Base-by-base conservation (phyloP, 1,140 invertebrate genomes). In the Matsumurasca onukii region DNA sequence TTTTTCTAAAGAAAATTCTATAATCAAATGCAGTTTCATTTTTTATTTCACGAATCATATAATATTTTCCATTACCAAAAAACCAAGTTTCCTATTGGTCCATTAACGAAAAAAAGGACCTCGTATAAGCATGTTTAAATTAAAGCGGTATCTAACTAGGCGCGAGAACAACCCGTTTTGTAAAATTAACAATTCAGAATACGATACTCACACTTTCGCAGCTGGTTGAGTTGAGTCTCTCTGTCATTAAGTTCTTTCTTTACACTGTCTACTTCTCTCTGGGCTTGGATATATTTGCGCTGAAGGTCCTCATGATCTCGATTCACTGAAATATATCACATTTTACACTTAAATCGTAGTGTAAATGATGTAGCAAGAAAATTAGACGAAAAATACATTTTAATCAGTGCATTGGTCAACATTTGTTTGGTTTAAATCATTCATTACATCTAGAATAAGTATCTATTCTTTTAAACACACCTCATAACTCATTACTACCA, bases 221-320 rank as follows among this genome's bases (percentile, higher is more conserved):
- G 78, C 75, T 86, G 86, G 29, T 81, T 78, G 17, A 89, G 80
- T 73, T 88, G 84, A 3, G 84, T 77, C 70, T 88, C 86, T 52
- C 85, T 83, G 69, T 88, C 86, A 1, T 80, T 77, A 0, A 88
- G 74, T 76, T 87, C 83, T 0, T 76, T 75, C 66, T 86, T 84
- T 51, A 88, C 72, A 29, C 80, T 78, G 59, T 80, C 81, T 71
- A 86, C 80, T 72, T 88, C 84, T 34, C 81, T 82, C 3, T 81
- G 70, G 2, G 88, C 66, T 73, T 86, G 83, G 72, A 85, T 81
- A 73, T 82, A 83, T 31, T 84, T 82, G 3, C 83, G 81, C 59
- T 88, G 84, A 39, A 88, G 74, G 1, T 89, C 86, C 34, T 82
- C 80, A 55, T 86, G 77, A 24, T 87, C 86, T 27, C 85, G 80